Evolutionary conservation across 2,888 invertebrate genomes (phyloP).

Genomic region (Volucella inflata): DNA sequence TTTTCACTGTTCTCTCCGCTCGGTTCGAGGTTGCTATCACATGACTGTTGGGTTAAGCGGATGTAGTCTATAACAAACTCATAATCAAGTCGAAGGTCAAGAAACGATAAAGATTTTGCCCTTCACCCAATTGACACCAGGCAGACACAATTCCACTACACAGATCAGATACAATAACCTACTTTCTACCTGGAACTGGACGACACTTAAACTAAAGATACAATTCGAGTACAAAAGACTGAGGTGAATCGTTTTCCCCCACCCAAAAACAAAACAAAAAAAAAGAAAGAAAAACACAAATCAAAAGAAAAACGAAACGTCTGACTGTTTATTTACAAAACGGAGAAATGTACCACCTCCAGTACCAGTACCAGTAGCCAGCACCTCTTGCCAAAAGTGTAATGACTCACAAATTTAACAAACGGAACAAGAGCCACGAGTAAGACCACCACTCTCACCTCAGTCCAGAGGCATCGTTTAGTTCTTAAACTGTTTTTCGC

Average conservation of each 20-base stretch:
- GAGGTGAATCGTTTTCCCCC: slow-evolving; percentile 12
- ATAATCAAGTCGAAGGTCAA: slow-evolving; percentile 53
- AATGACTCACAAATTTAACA: slow-evolving; percentile 56
- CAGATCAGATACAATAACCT: slow-evolving; percentile 38
- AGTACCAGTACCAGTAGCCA: neutral
- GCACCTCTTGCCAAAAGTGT: slow-evolving; percentile 1
- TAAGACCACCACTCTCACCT: neutral
- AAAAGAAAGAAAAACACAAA: slow-evolving; percentile 13
- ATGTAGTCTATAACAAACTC: neutral
- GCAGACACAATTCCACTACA: neutral
- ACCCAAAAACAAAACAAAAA: slow-evolving; percentile 20
- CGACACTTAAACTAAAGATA: slow-evolving; percentile 30
- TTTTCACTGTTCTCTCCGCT: neutral
- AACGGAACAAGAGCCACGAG: slow-evolving; percentile 1
- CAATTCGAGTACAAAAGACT: too few species aligned
- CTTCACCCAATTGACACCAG: slow-evolving; percentile 55
- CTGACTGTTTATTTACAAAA: slow-evolving; percentile 58
- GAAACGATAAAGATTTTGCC: slow-evolving; percentile 60
- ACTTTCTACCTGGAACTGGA: slow-evolving; percentile 55
- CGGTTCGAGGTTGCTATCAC: neutral
- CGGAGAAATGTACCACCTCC: neutral
- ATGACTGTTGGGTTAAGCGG: too few species aligned
- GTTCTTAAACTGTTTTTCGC: slow-evolving; percentile 36
- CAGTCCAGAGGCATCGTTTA: slow-evolving; percentile 1
- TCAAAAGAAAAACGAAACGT: slow-evolving; percentile 25